A percentile compares a stretch with the other conserved stretches of the same genome.
Conservation (phyloP, 1,140 invertebrate genomes). For the Stegodyphus mimosarum region DNA sequence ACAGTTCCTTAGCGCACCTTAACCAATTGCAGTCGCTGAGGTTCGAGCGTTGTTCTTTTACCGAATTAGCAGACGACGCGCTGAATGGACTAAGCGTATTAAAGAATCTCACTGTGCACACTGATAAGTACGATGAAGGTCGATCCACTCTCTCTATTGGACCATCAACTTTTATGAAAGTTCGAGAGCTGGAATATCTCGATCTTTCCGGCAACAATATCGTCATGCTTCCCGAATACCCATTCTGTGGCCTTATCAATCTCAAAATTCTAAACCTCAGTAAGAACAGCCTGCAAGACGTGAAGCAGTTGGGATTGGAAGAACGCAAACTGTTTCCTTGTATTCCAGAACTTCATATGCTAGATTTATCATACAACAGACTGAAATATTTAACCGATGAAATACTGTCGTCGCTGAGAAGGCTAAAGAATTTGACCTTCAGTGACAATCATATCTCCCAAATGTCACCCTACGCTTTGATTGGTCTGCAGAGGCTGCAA, state of each 20-base stretch:
- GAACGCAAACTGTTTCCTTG: constrained; percentile 71
- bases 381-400: constrained; percentile 71
- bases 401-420: constrained; percentile 57
- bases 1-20: constrained; percentile 80
- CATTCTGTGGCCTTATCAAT: constrained; percentile 81
- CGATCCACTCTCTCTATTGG: constrained; percentile 81
- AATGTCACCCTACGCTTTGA: constrained; percentile 81
- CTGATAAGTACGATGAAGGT: constrained; percentile 78
- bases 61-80: constrained; percentile 77
- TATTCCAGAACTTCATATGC: constrained; percentile 73
- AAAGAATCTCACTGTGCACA: constrained; percentile 76
- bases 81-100: constrained; percentile 77
- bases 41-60: constrained; percentile 83
- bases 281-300: constrained; percentile 76
- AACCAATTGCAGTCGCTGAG: constrained; percentile 76
- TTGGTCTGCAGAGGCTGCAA: constrained; percentile 79
- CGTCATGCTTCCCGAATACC: constrained; percentile 60
- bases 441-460: constrained; percentile 87
- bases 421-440: constrained; percentile 76
- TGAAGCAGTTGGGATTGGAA: constrained; percentile 55
- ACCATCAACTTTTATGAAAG: constrained; percentile 68
- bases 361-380: constrained; percentile 84
- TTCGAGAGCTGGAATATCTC: constrained; percentile 78
- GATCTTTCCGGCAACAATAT: constrained; percentile 63
- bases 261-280: constrained; percentile 86